Evolutionary conservation across 2,113 vertebrate genomes (phyloP).

Genomic region (Elanus axillaris): DNA sequence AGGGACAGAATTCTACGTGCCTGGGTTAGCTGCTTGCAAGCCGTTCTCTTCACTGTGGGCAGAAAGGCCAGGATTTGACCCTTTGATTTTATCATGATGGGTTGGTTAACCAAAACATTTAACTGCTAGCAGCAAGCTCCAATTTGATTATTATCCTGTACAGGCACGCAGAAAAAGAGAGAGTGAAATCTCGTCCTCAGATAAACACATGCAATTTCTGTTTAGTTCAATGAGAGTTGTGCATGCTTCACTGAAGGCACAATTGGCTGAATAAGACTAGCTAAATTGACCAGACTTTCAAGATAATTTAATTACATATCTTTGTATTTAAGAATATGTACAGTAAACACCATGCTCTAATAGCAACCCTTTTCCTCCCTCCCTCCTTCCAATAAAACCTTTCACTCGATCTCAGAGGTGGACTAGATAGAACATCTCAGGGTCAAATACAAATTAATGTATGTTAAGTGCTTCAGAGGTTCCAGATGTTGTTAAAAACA

Average conservation of each 20-base stretch:
- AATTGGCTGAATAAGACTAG: conserved; percentile 36
- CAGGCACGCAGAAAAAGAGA: conserved; percentile 57
- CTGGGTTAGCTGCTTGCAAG: background rate
- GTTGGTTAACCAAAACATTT: conserved; percentile 36
- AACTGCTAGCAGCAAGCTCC: conserved; percentile 12
- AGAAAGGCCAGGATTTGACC: background rate
- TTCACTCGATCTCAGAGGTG: conserved; percentile 56
- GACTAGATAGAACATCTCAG: conserved; percentile 57
- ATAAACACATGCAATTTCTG: conserved; percentile 43
- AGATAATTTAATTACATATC: conserved; percentile 62
- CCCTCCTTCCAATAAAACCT: conserved; percentile 67
- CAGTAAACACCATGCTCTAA: conserved; percentile 53
- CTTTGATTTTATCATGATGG: background rate
- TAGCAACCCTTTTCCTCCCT: conserved; percentile 53
- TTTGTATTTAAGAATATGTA: conserved; percentile 40
- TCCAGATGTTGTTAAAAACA: conserved; percentile 64
- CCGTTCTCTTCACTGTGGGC: background rate
- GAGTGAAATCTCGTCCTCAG: conserved; percentile 11
- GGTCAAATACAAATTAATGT: conserved; percentile 51
- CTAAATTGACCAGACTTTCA: conserved; percentile 54
- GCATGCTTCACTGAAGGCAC: conserved; percentile 51
- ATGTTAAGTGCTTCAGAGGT: conserved; percentile 54
- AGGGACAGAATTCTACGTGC: accelerated
- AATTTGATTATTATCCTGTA: conserved; percentile 47
- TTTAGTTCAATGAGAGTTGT: conserved; percentile 40